These are phyloP conservation scores for Xylocopa sonorina DNA, from an alignment of 1,140 invertebrate species.

Conservation along the genomic window DNA sequence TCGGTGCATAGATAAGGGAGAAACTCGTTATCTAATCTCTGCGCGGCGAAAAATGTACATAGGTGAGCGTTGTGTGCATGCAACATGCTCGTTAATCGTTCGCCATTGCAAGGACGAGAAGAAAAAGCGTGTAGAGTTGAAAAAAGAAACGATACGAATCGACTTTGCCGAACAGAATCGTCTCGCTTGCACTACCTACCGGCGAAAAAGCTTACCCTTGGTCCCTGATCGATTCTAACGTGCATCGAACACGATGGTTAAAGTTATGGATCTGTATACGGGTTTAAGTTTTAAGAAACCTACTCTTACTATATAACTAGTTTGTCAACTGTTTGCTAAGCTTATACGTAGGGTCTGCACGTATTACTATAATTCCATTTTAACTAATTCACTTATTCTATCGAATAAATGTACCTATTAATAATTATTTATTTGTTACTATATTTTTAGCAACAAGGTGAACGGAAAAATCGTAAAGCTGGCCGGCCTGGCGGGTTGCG, in stretches of 20 bases:
- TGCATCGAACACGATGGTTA: not conserved
- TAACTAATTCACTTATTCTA: no score
- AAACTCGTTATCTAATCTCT: constrained; percentile 42
- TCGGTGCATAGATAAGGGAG: not conserved
- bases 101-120: not conserved
- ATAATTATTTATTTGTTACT: not conserved
- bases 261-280: no score
- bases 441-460: not conserved
- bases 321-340: no score
- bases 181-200: not conserved
- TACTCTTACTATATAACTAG: not conserved
- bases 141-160: not conserved
- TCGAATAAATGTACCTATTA: no score
- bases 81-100: constrained; percentile 40
- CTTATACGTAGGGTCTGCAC: no score
- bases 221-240: not conserved
- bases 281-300: not conserved
- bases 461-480: constrained; percentile 53
- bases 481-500: constrained; percentile 66
- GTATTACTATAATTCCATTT: no score
- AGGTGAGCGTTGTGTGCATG: constrained; percentile 17
- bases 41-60: not conserved
- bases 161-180: not conserved
- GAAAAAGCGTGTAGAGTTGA: no score
- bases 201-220: not conserved